Conservation (phyloP, 2,113 vertebrate species). For the Hiodon tergisus region DNA sequence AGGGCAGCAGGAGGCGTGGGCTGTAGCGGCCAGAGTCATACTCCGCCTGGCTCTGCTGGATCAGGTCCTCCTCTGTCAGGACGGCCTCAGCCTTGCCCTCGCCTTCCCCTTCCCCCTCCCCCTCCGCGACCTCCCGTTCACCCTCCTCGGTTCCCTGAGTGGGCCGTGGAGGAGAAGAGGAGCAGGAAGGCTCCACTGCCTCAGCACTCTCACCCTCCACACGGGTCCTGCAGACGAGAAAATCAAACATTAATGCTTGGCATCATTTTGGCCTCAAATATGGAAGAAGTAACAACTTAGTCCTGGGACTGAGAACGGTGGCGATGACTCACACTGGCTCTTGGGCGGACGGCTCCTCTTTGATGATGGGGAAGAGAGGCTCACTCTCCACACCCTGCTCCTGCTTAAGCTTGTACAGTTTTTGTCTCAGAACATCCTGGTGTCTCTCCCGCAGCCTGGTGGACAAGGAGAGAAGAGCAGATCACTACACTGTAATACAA, state of each 20-base stretch:
- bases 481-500: too few relatives aligned
- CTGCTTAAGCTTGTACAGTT: constrained; percentile 93
- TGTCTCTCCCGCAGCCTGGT: constrained; percentile 85
- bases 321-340: constrained; percentile 57
- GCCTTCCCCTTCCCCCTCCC: constrained; percentile 37
- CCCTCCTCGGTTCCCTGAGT: constrained; percentile 19
- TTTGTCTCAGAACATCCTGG: constrained; percentile 93
- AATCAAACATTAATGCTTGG: neutral
- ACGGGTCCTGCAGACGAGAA: constrained; percentile 13
- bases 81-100: constrained; percentile 73
- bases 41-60: constrained; percentile 93
- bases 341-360: constrained; percentile 62
- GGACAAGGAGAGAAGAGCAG: neutral
- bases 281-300: neutral
- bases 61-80: constrained; percentile 91
- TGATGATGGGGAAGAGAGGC: constrained; percentile 88
- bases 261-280: too few relatives aligned
- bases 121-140: constrained; percentile 19
- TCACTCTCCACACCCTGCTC: constrained; percentile 94
- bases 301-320: neutral
- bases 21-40: constrained; percentile 90
- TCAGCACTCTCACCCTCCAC: constrained; percentile 13
- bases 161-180: constrained; percentile 29
- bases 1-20: constrained; percentile 72
- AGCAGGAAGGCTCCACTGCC: constrained; percentile 33